Evolutionary conservation across 2,888 invertebrate species (phyloP), one percentile per base, ranked within the genome.

Genomic region (Mesodorylaimus sp.): DNA sequence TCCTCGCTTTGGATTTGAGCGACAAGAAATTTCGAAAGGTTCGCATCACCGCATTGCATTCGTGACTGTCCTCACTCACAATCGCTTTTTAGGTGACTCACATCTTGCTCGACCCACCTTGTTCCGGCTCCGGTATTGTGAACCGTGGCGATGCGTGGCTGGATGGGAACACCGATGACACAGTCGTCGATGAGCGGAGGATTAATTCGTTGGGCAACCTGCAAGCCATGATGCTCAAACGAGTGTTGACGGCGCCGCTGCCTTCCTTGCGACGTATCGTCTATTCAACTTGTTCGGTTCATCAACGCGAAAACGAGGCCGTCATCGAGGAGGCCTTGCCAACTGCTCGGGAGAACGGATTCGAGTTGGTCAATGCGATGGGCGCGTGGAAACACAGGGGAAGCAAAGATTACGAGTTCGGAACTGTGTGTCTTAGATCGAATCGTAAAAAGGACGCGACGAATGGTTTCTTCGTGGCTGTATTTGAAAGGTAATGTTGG

Each of bases 81-180:
- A n/a, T 16, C 10, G 16, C 21, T 59, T 74, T 77, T 27, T 73
- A 79, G 57, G 82, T 89, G 0, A 79, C 86, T 65, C 88, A 85
- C 61, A 81, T 91, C 57, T 71, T 95, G n/a, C 79, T 97, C 0
- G 97, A 99, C 71, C 93, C 95, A 0, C 85, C 88, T 50, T 99
- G 97, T 68, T 84, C 88, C 25, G 93, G 95, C 39, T 85, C 88
- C 66, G 93, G 87, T 79, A 75, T 71, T 56, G 61, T 62, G 2
- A 61, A 58, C 73, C 76, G 83, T 29, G 77, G 80, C 68, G 68
- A 74, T 39, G 73, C 75, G 56, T 73, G 79, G 41, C 54, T 72
- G 26, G 56, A 67, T 45, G 60, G 68, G 23, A 64, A 62, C 2
- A 58, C 48, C 37, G 50, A 44, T 25, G 47, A 50, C 2, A 27